Evolutionary conservation across 2,113 vertebrate species (phyloP), one percentile per base, ranked within the genome.

Genomic region (Triplophysa rosa): DNA sequence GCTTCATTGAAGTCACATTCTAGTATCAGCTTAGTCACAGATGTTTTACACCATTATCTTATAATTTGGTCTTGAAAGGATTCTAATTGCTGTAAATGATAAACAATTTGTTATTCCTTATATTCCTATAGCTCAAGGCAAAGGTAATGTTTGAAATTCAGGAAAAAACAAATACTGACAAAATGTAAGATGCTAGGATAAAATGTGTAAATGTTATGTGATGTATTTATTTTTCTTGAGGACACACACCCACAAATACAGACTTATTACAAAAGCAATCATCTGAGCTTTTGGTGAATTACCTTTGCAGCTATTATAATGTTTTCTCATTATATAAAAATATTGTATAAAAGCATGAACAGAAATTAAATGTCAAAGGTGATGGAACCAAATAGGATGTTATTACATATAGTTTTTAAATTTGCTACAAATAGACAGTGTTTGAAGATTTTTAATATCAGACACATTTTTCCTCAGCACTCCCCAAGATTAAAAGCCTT

Each of bases 391-490:
- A 59, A 59, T 24, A 59, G 29, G 19, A 1, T 23, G 69, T 58
- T 11, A 40, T 72, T 10, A 58, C 29, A 21, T 72, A 40, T 23
- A 23, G 17, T 29, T 1, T 7, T 29, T 13, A 42, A 21, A 72
- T 29, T 4, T 7, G n/a, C 37, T 42, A 23, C 59, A 73, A 73
- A 73, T 14, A 5, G 13, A 13, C 56, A 17, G 33, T 61, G 37
- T 61, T 61, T 73, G 56, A 61, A 73, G 21, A 73, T 45, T 11
- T 42, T 19, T 52, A 29, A 17, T 26, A 52, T 21, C 23, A 58
- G 56, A 73, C 54, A 61, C 56, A 62, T 73, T 62, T 73, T 45
- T 21, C 61, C 23, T 52, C 29, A 23, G 70, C 70, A 73, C 71
- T 62, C 8, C 2, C n/a, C 33, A 23, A 61, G 29, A 73, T 61